Base-by-base conservation (phyloP, 1,140 invertebrate genomes). In the Pseudomyrmex sp. region DNA sequence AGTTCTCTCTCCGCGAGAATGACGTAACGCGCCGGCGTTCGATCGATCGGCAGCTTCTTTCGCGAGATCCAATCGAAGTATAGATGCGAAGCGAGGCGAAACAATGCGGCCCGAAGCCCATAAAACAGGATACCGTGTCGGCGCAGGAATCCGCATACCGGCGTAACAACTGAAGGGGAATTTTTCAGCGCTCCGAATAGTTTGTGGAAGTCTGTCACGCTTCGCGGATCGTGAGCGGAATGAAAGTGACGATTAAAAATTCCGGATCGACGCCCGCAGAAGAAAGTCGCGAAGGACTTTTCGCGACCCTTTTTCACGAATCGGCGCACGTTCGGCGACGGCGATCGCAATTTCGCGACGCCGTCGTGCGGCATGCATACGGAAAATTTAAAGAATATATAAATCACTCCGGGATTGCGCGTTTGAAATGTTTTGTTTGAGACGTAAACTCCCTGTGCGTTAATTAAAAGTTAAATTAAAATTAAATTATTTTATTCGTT, bases 231-330 rank as follows among this genome's bases (percentile, higher is more conserved):
- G 75, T 77, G 84, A 85, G 76, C 66, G 76, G 82, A 90, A 90
- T 77, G 90, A 91, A 91, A 91, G 89, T 90, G 88, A 89, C 62
- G 85, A 87, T 87, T 89, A 89, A 87, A 77, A 88, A 88, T 83
- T 72, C 70, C 54, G 26, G 68, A 68, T 59, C 77, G 77, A 86
- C 59, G 63, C 58, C 23, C 59, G 35, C 10, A 15, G 86, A 88
- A 58, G 86, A 88, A 88, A 88, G 65, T 88, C 61, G 35, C 35
- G 46, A 50, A 59, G 66, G 65, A 61, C 54, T 72, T 79, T 48
- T 58, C 76, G 76, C 65, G 62, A 48, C 18, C 23, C 48, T 66
- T 44, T 35, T 61, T 68, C 59, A 46, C 48, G 20, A 20, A 20
- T 50, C 50, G n/a, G 10, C 5, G 9, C 52, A 52, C 18, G 54